Evolutionary conservation across 2,888 invertebrate genomes (phyloP), one percentile per base, ranked within the genome.

Genomic region (Eupithecia abbreviata): DNA sequence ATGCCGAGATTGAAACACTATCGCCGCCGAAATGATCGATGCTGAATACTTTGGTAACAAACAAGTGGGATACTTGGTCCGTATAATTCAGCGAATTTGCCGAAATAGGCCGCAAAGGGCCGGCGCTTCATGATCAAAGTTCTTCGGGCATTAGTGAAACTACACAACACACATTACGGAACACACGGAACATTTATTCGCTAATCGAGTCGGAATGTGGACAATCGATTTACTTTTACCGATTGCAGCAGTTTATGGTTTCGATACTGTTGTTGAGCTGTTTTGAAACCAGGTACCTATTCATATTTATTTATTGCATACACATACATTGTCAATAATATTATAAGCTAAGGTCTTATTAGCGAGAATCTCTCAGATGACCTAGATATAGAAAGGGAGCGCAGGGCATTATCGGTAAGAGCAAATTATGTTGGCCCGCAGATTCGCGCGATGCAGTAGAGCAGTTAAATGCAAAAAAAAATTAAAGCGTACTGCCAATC

Each of bases 161-260:
- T 62, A 62, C 62, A 30, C 30, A 62, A 62, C 62, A 62, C 62
- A 62, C 62, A 62, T 62, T 62, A 30, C 62, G 30, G n/a, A 62
- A 62, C 62, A 62, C 30, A 30, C 62, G 30, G n/a, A 62, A 62
- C 62, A 62, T 62, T 62, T 30, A 4, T 62, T 62, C 62, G 4
- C 30, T 62, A 62, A 62, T 62, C 62, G 62, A 30, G 30, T 62
- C 10, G 62, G 18, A 62, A 30, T 62, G 62, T 12, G 30, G 62
- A 62, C 10, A 30, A 30, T 30, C 10, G 30, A n/a, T 62, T 62
- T 62, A 30, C 62, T 18, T 30, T 62, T 62, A 1, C 30, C 62
- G 62, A 30, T 30, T 58, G 0, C 58, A 58, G 58, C n/a, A 18
- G n/a, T 51, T 51, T 51, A 51, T 51, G 15, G 15, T 51, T 45